These are phyloP conservation scores for Anseranas semipalmata DNA, from an alignment of 2,113 vertebrate species.

Conservation along the genomic window DNA sequence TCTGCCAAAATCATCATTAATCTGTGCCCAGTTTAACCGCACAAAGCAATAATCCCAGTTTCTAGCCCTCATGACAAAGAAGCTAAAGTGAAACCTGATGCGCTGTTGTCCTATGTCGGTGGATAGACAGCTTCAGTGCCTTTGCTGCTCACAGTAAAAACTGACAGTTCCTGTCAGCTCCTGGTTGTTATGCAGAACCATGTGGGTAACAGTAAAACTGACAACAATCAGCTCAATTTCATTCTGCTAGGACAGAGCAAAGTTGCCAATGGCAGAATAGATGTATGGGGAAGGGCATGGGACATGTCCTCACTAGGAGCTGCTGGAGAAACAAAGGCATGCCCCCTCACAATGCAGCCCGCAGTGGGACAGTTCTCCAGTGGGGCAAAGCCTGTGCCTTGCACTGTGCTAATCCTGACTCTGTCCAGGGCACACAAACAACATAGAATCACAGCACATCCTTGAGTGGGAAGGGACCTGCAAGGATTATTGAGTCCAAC, in stretches of 20 bases:
- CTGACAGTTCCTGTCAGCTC: conserved; percentile 55
- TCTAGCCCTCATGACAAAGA: background rate
- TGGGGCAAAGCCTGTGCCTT: background rate
- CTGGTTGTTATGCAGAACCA: conserved; percentile 39
- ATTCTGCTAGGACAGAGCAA: background rate
- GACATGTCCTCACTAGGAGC: accelerated
- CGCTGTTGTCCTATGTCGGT: background rate
- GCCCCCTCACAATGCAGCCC: accelerated
- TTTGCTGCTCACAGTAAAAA: background rate
- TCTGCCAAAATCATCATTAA: background rate
- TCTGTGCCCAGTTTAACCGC: accelerated
- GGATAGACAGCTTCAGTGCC: conserved; percentile 26
- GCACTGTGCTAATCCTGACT: accelerated
- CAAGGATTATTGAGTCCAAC: background rate
- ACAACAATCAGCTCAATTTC: background rate
- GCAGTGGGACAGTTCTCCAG: background rate
- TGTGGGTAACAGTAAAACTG: conserved; percentile 16
- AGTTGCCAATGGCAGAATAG: background rate
- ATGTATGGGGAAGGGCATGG: background rate
- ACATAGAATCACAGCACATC: background rate
- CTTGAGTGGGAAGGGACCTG: background rate
- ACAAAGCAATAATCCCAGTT: background rate
- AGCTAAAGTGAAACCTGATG: background rate
- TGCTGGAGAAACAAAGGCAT: background rate
- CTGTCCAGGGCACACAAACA: accelerated